Evolutionary conservation across 2,888 invertebrate species (phyloP).

Genomic region (Lymantria monacha): DNA sequence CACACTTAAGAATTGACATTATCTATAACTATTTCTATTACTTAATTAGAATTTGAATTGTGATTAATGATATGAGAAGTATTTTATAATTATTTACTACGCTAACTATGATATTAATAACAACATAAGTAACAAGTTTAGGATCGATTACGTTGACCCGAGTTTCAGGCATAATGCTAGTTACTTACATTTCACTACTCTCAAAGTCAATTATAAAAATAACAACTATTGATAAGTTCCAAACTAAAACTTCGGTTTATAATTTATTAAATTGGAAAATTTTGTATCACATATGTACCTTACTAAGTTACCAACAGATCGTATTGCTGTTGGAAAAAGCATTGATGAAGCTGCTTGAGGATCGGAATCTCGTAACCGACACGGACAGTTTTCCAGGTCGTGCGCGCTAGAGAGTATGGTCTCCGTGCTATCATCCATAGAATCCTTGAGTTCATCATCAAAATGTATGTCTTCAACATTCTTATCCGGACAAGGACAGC

Average conservation of each 20-base stretch:
- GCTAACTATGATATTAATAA: no score
- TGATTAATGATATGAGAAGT: no score
- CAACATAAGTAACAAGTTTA: no score
- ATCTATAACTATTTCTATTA: neutral
- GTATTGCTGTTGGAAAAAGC: slow-evolving; percentile 47
- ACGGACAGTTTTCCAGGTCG: slow-evolving; percentile 47
- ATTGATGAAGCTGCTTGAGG: slow-evolving; percentile 57
- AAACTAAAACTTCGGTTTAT: no score
- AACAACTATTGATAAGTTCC: no score
- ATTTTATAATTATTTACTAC: no score
- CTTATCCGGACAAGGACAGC: slow-evolving; percentile 57
- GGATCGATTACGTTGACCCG: no score
- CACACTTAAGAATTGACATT: neutral
- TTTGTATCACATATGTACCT: slow-evolving; percentile 32
- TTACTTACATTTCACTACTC: no score
- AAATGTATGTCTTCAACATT: slow-evolving; percentile 4
- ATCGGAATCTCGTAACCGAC: slow-evolving; percentile 45
- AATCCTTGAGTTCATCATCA: slow-evolving; percentile 2
- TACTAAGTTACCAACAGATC: slow-evolving; percentile 36
- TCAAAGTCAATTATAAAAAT: no score
- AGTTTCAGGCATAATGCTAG: no score
- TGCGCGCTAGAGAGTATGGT: slow-evolving; percentile 11
- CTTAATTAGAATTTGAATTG: no score
- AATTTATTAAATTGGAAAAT: no score
- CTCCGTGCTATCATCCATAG: slow-evolving; percentile 1